Conservation (phyloP, 2,888 invertebrate species). For the Erannis defoliaria region DNA sequence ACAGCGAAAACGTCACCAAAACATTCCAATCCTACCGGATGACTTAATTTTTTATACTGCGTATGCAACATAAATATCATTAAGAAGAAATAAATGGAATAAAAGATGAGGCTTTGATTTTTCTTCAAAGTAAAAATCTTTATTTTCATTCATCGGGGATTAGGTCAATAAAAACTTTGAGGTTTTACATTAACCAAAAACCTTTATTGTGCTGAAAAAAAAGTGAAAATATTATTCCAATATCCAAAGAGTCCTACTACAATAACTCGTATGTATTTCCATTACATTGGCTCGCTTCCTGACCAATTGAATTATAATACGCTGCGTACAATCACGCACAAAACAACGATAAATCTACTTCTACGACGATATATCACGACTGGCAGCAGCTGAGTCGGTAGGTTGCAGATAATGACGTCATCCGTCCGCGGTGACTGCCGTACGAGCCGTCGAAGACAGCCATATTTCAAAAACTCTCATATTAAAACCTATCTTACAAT, state of each 20-base stretch:
- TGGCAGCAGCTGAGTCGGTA: slow-evolving; percentile 69
- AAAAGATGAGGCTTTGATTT: too few species aligned
- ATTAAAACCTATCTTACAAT: slow-evolving; percentile 22
- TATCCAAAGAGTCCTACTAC: slow-evolving; percentile 15
- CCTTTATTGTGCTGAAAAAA: slow-evolving; percentile 7
- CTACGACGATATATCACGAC: slow-evolving; percentile 66
- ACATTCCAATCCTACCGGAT: too few species aligned
- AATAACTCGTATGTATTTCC: slow-evolving; percentile 26
- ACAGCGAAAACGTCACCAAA: too few species aligned
- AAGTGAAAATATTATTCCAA: slow-evolving; percentile 24
- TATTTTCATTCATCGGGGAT: too few species aligned
- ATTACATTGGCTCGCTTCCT: slow-evolving; percentile 37
- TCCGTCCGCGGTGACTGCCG: slow-evolving; percentile 58
- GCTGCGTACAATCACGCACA: slow-evolving; percentile 57
- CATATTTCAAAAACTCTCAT: slow-evolving; percentile 36
- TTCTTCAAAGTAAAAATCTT: too few species aligned
- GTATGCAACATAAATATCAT: too few species aligned
- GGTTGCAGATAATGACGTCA: slow-evolving; percentile 77
- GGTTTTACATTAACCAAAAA: slow-evolving; percentile 1
- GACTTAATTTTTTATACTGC: too few species aligned
- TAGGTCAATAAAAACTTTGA: too few species aligned
- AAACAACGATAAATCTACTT: slow-evolving; percentile 72
- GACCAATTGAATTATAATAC: slow-evolving; percentile 52
- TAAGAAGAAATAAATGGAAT: too few species aligned
- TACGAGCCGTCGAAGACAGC: slow-evolving; percentile 48